A percentile compares a stretch with the other conserved stretches of the same genome.
phyloP scores from a whole-genome alignment of 2,888 invertebrate genomes.

The Watsonalla cultraria region DNA sequence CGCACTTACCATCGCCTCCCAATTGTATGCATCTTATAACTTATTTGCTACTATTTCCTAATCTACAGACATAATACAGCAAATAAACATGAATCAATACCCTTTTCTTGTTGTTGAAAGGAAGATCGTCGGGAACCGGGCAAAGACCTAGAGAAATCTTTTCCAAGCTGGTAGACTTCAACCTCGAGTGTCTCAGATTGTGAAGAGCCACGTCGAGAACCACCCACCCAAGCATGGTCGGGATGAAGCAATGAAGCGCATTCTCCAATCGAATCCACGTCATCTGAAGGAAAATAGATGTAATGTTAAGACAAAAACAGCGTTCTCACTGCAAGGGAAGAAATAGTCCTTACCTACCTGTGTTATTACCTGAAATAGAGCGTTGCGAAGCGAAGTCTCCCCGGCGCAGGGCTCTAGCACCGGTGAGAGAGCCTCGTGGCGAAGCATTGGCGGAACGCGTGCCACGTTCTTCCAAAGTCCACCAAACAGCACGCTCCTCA shows the following conservation, averaged over 20 bases:
- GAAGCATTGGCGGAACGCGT: constrained; percentile 88
- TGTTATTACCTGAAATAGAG: constrained; percentile 81
- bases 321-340: not conserved
- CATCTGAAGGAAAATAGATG: constrained; percentile 61
- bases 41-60: not conserved
- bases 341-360: not conserved
- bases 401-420: constrained; percentile 82
- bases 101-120: constrained; percentile 85
- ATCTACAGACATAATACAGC: not conserved
- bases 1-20: constrained; percentile 10
- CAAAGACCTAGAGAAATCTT: constrained; percentile 91
- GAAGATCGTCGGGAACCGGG: constrained; percentile 92
- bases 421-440: constrained; percentile 87
- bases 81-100: constrained; percentile 29
- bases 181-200: constrained; percentile 92
- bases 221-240: constrained; percentile 89
- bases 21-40: constrained; percentile 4
- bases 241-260: constrained; percentile 89
- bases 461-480: constrained; percentile 89
- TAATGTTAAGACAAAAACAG: not conserved
- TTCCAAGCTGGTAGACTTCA: constrained; percentile 90
- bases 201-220: constrained; percentile 91
- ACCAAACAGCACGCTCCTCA: constrained; percentile 94
- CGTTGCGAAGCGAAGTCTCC: constrained; percentile 86
- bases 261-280: constrained; percentile 87